Evolutionary conservation across 1,140 invertebrate genomes (phyloP).

Genomic region (Drosophila pandora): DNA sequence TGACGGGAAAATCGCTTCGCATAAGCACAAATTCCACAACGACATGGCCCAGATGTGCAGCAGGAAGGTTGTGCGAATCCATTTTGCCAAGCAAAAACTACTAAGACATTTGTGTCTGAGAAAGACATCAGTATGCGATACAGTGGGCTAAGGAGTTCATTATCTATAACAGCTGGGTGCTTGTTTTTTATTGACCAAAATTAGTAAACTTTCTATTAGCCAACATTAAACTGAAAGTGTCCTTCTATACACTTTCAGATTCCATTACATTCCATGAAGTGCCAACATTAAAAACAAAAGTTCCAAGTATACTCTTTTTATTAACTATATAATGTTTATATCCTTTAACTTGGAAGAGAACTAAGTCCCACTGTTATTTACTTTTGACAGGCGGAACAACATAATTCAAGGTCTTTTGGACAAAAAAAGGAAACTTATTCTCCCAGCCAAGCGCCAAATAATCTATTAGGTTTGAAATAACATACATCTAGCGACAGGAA

Average conservation of each 20-base stretch:
- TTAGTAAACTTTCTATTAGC: no score
- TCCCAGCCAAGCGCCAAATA: slow-evolving; percentile 57
- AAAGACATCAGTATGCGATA: slow-evolving; percentile 1
- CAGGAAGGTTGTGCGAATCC: slow-evolving; percentile 10
- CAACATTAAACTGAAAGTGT: no score
- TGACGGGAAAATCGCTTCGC: slow-evolving; percentile 35
- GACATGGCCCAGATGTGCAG: slow-evolving; percentile 44
- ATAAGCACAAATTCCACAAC: slow-evolving; percentile 38
- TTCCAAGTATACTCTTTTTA: no score
- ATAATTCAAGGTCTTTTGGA: slow-evolving; percentile 45
- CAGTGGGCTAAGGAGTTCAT: background rate
- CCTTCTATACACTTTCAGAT: no score
- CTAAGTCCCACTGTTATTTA: slow-evolving; percentile 11
- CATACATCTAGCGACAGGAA: slow-evolving; percentile 47
- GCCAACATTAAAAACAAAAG: no score
- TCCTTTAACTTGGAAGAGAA: background rate
- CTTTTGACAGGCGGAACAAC: slow-evolving; percentile 22
- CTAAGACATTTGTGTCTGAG: background rate
- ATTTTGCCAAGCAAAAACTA: slow-evolving; percentile 26
- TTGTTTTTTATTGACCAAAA: no score
- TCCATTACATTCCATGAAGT: no score
- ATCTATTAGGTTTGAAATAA: slow-evolving; percentile 66
- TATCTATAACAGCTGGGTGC: no score
- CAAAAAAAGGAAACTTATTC: slow-evolving; percentile 43
- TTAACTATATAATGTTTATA: no score